These are phyloP conservation scores for Diorhabda elongata DNA, from an alignment of 1,140 invertebrate species.

Conservation along the genomic window DNA sequence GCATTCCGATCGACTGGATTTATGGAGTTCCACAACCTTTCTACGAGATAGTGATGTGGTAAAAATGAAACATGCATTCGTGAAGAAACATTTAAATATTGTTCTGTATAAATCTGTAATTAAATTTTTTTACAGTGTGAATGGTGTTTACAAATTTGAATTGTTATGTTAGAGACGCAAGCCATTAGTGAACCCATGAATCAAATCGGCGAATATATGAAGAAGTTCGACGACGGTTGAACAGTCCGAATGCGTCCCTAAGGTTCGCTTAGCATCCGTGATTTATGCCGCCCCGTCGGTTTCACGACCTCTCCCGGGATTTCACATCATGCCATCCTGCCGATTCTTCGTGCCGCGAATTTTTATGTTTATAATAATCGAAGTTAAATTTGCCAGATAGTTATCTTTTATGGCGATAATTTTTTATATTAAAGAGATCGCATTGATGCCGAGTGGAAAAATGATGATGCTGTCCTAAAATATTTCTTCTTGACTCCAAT, in stretches of 20 bases:
- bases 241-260: conserved; percentile 38
- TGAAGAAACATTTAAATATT: too few relatives aligned
- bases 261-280: conserved; percentile 44
- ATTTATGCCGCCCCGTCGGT: conserved; percentile 30
- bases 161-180: conserved; percentile 23
- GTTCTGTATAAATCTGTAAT: neutral
- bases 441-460: neutral
- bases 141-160: conserved; percentile 22
- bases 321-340: conserved; percentile 22
- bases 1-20: too few relatives aligned
- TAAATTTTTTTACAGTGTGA: neutral
- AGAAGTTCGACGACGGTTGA: conserved; percentile 22
- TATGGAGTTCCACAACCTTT: too few relatives aligned
- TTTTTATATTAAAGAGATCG: conserved; percentile 11
- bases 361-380: conserved; percentile 24
- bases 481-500: too few relatives aligned
- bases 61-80: too few relatives aligned
- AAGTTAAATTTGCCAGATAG: conserved; percentile 6
- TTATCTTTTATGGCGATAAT: conserved; percentile 8
- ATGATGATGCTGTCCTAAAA: neutral
- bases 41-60: too few relatives aligned
- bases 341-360: conserved; percentile 24
- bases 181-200: conserved; percentile 26
- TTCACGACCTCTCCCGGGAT: conserved; percentile 23
- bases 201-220: conserved; percentile 20